Evolutionary conservation across 2,888 invertebrate species (phyloP).

Genomic region (Cyclophora albipunctata): DNA sequence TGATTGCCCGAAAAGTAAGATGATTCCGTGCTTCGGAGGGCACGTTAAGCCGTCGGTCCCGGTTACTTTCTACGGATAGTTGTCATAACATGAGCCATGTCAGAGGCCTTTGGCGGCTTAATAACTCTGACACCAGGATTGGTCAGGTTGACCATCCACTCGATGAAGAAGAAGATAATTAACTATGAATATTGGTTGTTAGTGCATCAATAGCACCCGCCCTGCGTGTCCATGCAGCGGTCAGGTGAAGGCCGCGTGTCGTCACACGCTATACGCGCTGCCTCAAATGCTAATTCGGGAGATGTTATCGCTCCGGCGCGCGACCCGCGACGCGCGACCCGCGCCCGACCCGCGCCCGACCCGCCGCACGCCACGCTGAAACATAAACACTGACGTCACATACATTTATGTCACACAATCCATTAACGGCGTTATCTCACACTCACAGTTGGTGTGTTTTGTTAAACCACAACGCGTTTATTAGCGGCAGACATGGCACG

Average conservation of each 20-base stretch:
- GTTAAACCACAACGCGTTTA: conserved; percentile 46
- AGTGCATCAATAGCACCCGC: too few relatives aligned
- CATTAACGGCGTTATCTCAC: conserved; percentile 71
- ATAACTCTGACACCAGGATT: too few relatives aligned
- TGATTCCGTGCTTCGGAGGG: too few relatives aligned
- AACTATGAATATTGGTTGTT: too few relatives aligned
- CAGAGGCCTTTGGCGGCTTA: too few relatives aligned
- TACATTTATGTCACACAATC: conserved; percentile 74
- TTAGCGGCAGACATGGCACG: conserved; percentile 53
- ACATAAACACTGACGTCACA: conserved; percentile 73
- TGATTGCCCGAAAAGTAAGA: too few relatives aligned
- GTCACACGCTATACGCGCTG: background rate
- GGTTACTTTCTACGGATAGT: too few relatives aligned
- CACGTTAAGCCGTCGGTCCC: too few relatives aligned
- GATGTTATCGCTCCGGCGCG: background rate
- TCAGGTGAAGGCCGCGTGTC: background rate
- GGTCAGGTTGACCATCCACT: too few relatives aligned
- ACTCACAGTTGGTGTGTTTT: conserved; percentile 68
- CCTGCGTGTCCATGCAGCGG: too few relatives aligned
- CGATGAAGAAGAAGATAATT: too few relatives aligned
- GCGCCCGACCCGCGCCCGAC: background rate
- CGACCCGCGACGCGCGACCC: background rate
- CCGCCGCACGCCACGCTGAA: conserved; percentile 42
- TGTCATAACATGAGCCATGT: too few relatives aligned
- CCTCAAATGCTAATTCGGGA: background rate